Conservation (phyloP, 2,888 invertebrate genomes). For the Scaptomyza flava region DNA sequence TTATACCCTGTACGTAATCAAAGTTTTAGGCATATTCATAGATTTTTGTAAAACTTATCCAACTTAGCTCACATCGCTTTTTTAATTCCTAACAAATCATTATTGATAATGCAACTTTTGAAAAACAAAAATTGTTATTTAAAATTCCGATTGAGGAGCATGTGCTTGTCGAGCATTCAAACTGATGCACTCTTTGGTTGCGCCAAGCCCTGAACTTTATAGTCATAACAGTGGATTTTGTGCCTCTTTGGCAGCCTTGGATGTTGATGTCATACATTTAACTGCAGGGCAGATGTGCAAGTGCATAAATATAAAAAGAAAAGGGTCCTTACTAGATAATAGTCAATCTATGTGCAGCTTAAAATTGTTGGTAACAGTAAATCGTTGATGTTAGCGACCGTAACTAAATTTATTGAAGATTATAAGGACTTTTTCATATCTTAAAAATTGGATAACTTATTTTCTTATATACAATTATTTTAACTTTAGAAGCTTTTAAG, state of each 20-base stretch:
- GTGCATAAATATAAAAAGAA: background rate
- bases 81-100: too few relatives aligned
- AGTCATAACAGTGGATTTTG: conserved; percentile 46
- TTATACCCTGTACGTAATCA: background rate
- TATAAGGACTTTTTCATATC: background rate
- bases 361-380: background rate
- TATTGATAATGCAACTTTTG: background rate
- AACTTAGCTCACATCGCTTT: background rate
- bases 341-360: too few relatives aligned
- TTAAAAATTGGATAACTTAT: too few relatives aligned
- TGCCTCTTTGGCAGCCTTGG: conserved; percentile 15
- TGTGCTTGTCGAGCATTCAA: background rate
- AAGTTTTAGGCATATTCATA: background rate
- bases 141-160: background rate
- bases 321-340: background rate
- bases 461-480: too few relatives aligned
- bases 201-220: conserved; percentile 46
- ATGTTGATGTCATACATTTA: background rate
- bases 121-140: background rate
- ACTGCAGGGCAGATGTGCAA: background rate
- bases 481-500: too few relatives aligned
- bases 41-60: background rate
- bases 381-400: background rate
- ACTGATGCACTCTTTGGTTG: conserved; percentile 19
- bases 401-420: background rate